Conservation (phyloP, 2,797 vertebrate species). For the Fistularia commersonii region DNA sequence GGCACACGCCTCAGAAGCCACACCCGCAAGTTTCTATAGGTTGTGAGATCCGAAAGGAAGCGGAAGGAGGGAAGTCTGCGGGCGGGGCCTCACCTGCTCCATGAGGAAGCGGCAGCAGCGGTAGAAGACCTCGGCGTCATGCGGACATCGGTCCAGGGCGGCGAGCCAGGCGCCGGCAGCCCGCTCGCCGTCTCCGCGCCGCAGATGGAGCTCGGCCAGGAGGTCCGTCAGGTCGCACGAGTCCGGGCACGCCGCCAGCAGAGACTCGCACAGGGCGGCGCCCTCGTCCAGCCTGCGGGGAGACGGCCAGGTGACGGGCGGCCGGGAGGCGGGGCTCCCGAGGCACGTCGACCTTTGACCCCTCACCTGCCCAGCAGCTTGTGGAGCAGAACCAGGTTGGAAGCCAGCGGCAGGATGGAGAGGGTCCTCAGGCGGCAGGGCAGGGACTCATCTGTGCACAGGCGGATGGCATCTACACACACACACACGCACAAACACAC, state of each 20-base stretch:
- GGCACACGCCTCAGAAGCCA: neutral
- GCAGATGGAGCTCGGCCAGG: conserved; percentile 79
- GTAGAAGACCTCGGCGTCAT: conserved; percentile 86
- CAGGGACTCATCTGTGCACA: conserved; percentile 79
- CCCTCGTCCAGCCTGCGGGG: conserved; percentile 80
- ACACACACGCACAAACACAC: neutral
- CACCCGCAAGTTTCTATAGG: no score
- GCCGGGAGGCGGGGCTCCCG: no score
- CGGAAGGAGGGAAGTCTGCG: neutral
- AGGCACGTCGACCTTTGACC: neutral
- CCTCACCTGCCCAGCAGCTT: conserved; percentile 81
- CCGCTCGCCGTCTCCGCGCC: conserved; percentile 59
- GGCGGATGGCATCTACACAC: conserved; percentile 76
- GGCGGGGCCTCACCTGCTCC: conserved; percentile 77
- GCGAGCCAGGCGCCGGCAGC: conserved; percentile 81
- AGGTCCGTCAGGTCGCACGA: conserved; percentile 81
- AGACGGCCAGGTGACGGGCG: neutral
- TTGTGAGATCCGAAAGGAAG: neutral
- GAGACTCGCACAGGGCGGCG: conserved; percentile 73
- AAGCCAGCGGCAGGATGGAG: conserved; percentile 85
- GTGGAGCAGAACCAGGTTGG: conserved; percentile 83
- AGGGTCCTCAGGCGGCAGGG: conserved; percentile 68
- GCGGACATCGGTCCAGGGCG: conserved; percentile 79
- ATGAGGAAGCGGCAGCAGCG: conserved; percentile 85
- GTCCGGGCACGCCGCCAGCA: conserved; percentile 76